These are phyloP conservation scores for Drosophila robusta DNA, from an alignment of 2,888 invertebrate species.

Conservation along the genomic window DNA sequence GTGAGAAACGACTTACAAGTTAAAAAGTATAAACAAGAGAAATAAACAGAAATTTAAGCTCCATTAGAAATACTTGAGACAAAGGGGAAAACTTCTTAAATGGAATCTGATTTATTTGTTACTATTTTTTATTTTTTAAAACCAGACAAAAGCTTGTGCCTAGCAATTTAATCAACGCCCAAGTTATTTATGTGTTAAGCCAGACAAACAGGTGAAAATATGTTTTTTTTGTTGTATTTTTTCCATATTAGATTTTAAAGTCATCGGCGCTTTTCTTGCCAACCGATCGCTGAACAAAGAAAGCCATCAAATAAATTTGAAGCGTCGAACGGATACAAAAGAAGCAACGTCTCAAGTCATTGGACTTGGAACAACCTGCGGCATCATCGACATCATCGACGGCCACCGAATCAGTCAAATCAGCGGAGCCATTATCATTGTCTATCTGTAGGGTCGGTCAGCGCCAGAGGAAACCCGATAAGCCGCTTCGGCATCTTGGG, in stretches of 20 bases:
- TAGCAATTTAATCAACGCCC: conserved; percentile 28
- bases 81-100: conserved; percentile 19
- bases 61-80: conserved; percentile 9
- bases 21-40: background rate
- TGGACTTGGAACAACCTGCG: conserved; percentile 52
- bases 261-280: conserved; percentile 54
- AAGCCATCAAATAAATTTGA: conserved; percentile 63
- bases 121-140: background rate
- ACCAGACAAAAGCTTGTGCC: background rate
- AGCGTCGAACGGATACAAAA: conserved; percentile 50
- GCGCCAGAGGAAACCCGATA: conserved; percentile 51
- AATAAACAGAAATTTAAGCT: background rate
- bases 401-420: conserved; percentile 48
- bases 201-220: conserved; percentile 66
- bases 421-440: conserved; percentile 62
- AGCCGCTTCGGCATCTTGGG: conserved; percentile 22
- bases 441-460: conserved; percentile 11
- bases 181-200: conserved; percentile 15
- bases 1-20: background rate
- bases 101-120: conserved; percentile 1
- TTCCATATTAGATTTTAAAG: conserved; percentile 26
- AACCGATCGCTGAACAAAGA: conserved; percentile 56
- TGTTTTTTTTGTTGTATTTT: conserved; percentile 35
- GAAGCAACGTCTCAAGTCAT: conserved; percentile 53
- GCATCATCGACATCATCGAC: conserved; percentile 40